Evolutionary conservation across 1,140 invertebrate species (phyloP).

Genomic region (Drosophila bipectinata): DNA sequence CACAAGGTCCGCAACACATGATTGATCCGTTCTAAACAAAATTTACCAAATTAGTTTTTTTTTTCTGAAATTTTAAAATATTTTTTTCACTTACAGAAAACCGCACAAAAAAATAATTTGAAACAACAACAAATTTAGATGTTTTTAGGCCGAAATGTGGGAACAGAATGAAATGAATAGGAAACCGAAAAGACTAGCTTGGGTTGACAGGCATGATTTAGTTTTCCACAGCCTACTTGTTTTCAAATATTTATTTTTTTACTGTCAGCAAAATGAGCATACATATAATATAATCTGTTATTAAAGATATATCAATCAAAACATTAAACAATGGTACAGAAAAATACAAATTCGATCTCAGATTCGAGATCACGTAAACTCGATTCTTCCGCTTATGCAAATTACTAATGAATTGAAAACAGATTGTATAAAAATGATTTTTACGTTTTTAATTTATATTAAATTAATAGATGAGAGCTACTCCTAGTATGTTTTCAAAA

Average conservation of each 20-base stretch:
- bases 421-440: too few species aligned
- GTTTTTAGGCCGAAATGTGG: conserved; percentile 8
- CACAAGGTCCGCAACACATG: conserved; percentile 35
- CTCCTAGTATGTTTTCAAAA: not conserved
- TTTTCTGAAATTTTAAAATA: not conserved
- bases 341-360: too few species aligned
- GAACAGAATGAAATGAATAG: not conserved
- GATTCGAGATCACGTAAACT: too few species aligned
- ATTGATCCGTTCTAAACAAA: conserved; percentile 6
- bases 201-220: not conserved
- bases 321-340: not conserved
- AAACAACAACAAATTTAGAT: conserved; percentile 27
- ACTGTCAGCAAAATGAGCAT: too few species aligned
- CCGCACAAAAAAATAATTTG: conserved; percentile 25
- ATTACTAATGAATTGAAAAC: too few species aligned
- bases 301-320: not conserved
- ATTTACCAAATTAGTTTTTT: too few species aligned
- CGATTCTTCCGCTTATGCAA: too few species aligned
- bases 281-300: not conserved
- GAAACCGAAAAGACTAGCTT: conserved; percentile 10
- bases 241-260: not conserved
- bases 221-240: not conserved
- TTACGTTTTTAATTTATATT: too few species aligned
- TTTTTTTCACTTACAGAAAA: conserved; percentile 15
- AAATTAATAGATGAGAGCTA: too few species aligned